Evolutionary conservation across 2,113 vertebrate species (phyloP), one percentile per base, ranked within the genome.

Genomic region (Gulo gulo): DNA sequence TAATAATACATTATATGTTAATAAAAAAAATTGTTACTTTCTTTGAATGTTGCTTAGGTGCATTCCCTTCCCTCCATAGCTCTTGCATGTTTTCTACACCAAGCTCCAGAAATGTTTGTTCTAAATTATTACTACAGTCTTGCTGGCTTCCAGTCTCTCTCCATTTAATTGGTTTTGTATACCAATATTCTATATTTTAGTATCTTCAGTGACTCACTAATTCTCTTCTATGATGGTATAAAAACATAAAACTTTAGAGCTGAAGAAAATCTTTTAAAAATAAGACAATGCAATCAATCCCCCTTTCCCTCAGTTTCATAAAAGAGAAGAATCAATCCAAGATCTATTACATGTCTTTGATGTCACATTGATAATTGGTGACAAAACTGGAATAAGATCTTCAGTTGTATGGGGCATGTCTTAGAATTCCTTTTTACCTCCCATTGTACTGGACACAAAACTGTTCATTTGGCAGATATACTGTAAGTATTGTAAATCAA

Each of bases 201-300:
- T 90, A 74, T 29, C 63, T 91, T 93, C 14, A 65, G 36, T 76
- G 47, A 87, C 42, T 83, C 65, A 91, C 5, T 36, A 61, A n/a
- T 61, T 78, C 45, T 93, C 55, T 76, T 69, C 4, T 74, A 50
- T 87, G 42, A 69, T 36, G 21, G 47, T 45, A 74, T 59, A 91
- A 39, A 57, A 36, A 91, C 67, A 87, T 87, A 87, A 86, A 73
- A 94, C 34, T 83, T 91, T 45, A 71, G 67, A 82, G 39, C 16
- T 90, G 34, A 94, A 36, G 36, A 82, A 67, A 90, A 97, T 87
- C 47, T 93, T 88, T 79, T 79, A 67, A 73, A 94, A 91, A 87
- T 67, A 91, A 76, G 59, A 23, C 69, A 88, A 6, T 87, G 24
- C 24, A 78, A 47, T 87, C 13, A 78, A 57, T 71, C 18, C 9